phyloP scores from a whole-genome alignment of 2,797 vertebrate species.

The Valencia hispanica region DNA sequence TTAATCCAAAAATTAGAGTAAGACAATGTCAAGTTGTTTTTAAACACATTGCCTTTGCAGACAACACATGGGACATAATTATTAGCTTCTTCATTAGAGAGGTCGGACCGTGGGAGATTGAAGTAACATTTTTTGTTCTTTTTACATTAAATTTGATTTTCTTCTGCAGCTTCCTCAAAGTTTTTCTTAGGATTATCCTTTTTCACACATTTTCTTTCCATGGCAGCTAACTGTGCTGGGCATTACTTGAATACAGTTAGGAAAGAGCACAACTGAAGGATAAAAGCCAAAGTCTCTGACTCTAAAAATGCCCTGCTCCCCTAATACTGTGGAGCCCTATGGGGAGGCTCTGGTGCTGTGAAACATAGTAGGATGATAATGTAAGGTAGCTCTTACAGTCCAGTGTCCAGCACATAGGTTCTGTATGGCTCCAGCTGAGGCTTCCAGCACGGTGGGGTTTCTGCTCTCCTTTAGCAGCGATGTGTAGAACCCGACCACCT shows the following conservation, averaged over 20 bases:
- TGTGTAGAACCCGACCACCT: slow-evolving; percentile 93
- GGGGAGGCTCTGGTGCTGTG: neutral
- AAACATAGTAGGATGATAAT: neutral
- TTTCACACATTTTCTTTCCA: neutral
- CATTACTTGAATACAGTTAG: neutral
- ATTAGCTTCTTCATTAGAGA: neutral
- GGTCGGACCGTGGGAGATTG: neutral
- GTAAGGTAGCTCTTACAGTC: slow-evolving; percentile 82
- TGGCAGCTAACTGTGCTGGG: neutral
- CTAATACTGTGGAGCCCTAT: neutral
- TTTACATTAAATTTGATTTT: neutral
- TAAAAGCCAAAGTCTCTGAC: neutral
- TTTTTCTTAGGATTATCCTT: neutral
- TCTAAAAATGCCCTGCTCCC: neutral
- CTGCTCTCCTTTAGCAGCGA: slow-evolving; percentile 92
- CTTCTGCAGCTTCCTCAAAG: neutral
- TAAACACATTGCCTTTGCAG: neutral
- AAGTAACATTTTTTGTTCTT: neutral
- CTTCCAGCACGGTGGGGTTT: slow-evolving; percentile 91
- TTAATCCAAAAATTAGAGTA: neutral
- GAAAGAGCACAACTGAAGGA: neutral
- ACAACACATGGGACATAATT: neutral
- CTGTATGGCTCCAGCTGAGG: slow-evolving; percentile 93
- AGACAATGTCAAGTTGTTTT: neutral
- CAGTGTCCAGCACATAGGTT: slow-evolving; percentile 95